Conservation (phyloP, 2,113 vertebrate species). For the Aptenodytes patagonicus region DNA sequence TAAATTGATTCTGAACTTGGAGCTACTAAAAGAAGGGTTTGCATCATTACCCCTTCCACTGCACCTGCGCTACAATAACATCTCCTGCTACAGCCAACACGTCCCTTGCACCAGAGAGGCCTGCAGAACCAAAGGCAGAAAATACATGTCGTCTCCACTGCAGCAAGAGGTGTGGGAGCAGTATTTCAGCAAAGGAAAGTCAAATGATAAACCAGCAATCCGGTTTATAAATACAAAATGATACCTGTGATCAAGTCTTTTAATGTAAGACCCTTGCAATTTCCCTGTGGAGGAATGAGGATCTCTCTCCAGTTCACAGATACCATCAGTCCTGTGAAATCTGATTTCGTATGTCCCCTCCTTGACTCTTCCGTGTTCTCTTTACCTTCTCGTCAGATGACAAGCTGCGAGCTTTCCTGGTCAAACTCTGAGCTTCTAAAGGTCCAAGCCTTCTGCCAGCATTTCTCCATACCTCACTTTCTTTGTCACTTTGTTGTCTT, state of each 20-base stretch:
- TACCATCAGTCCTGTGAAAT: neutral
- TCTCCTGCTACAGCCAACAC: neutral
- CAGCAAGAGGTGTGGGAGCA: neutral
- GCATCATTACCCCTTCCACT: neutral
- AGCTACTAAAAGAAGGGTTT: neutral
- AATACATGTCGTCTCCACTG: neutral
- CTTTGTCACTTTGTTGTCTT: neutral
- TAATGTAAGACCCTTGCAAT: neutral
- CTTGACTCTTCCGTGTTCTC: neutral
- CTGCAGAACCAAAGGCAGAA: neutral
- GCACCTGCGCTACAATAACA: neutral
- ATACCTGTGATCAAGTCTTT: neutral
- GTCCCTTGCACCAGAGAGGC: neutral
- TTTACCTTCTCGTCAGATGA: neutral
- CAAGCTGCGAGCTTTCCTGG: neutral
- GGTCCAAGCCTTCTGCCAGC: neutral
- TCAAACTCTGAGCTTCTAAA: constrained; percentile 5
- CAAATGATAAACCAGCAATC: neutral
- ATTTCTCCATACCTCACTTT: neutral
- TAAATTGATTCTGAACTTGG: neutral
- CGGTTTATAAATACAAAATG: neutral
- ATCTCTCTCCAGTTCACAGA: neutral
- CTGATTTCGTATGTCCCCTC: neutral
- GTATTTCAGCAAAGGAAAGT: neutral
- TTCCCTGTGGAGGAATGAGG: neutral